Evolutionary conservation across 2,888 invertebrate genomes (phyloP), one percentile per base, ranked within the genome.

Genomic region (Andrena camellia): DNA sequence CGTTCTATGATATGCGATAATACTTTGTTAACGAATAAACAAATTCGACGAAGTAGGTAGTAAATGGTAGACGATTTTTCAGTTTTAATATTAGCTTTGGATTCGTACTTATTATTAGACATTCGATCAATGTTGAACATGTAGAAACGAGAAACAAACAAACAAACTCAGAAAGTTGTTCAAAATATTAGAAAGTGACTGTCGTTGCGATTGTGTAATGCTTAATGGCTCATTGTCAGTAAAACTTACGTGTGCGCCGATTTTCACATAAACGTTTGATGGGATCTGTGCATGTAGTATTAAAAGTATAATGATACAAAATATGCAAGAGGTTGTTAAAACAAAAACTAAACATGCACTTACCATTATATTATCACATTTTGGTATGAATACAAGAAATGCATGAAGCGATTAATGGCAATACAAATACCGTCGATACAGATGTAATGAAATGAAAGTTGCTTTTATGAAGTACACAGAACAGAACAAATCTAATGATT

Each of bases 191-290:
- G 52, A 69, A n/a, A 54, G 50, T 35, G 10, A 74, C 54, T 74
- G 60, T 29, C 66, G 60, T 50, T 74, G 66, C 57, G 57, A 86
- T 64, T 68, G n/a, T 74, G 31, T 69, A 59, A 8, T n/a, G 59
- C 59, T 50, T 77, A 72, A 72, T 20, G 50, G 72, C n/a, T 26
- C 60, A 62, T 7, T 60, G 33, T 31, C 60, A 62, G 10, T 60
- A 29, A 75, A n/a, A 60, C 50, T 57, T 50, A 78, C 76, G 64
- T 70, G 74, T 85, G 57, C 75, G 72, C 71, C 31, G 23, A 70
- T 80, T 74, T 81, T 87, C 78, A 86, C 82, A 87, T 78, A 82
- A 87, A 89, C 78, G 68, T 87, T 88, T 86, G 82, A 83, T 81
- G 73, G 68, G 35, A 73, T 81, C 68, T 80, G 63, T 87, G 87